Evolutionary conservation across 2,797 vertebrate species (phyloP).

Genomic region (Glossophaga mutica): DNA sequence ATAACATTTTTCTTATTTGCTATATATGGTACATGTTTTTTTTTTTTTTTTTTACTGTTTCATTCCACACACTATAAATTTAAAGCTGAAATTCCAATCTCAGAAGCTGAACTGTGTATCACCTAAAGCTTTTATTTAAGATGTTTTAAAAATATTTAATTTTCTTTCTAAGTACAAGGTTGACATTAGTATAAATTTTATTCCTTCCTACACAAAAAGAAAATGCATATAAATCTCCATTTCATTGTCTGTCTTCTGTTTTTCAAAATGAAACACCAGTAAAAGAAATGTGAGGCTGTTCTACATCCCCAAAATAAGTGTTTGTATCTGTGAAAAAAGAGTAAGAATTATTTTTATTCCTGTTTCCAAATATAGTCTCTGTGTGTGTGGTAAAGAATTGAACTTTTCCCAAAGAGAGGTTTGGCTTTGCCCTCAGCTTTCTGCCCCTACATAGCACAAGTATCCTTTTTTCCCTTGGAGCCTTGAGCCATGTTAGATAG

Average conservation of each 20-base stretch:
- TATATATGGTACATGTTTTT: neutral
- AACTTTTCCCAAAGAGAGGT: neutral
- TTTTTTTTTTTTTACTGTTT: slow-evolving; percentile 40
- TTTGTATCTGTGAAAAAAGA: neutral
- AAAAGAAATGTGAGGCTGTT: neutral
- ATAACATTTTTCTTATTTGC: slow-evolving; percentile 56
- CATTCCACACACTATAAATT: slow-evolving; percentile 25
- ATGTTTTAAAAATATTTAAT: slow-evolving; percentile 32
- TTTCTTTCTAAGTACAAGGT: neutral
- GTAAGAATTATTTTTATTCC: neutral
- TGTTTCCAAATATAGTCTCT: neutral
- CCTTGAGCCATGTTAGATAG: neutral
- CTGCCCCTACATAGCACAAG: neutral
- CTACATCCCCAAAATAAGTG: neutral
- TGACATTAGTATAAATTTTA: neutral
- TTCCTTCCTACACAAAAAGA: neutral
- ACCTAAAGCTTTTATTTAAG: slow-evolving; percentile 34
- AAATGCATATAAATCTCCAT: neutral
- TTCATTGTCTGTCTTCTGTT: neutral
- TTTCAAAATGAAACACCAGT: neutral
- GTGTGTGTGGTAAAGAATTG: neutral
- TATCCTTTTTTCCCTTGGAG: neutral
- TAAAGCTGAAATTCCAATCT: slow-evolving; percentile 36
- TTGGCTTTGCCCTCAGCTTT: neutral
- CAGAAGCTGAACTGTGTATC: slow-evolving; percentile 21